Percentiles rank a stretch among this genome's conserved stretches.
Conservation (phyloP, 2,113 vertebrate species). For the Varanus salvator region DNA sequence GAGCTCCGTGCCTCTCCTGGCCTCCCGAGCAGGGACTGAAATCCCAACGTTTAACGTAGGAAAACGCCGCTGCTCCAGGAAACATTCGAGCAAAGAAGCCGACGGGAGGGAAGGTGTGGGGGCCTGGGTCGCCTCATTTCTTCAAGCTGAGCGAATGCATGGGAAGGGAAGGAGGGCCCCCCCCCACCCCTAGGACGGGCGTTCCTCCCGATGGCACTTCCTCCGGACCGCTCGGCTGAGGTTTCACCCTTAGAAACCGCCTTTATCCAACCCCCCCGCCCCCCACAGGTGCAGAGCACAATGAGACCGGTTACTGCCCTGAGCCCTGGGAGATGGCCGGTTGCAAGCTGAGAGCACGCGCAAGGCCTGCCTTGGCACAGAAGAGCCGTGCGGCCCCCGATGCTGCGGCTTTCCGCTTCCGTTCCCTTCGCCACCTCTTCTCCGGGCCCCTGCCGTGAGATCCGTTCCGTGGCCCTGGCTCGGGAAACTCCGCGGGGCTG, state of each 20-base stretch:
- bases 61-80: too few relatives aligned
- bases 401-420: not conserved
- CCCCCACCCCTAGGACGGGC: too few relatives aligned
- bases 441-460: not conserved
- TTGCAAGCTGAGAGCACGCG: not conserved
- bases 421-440: not conserved
- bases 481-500: not conserved
- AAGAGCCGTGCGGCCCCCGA: slow-evolving; percentile 25
- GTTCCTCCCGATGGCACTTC: too few relatives aligned
- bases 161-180: too few relatives aligned
- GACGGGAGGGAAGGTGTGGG: not conserved
- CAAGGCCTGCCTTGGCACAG: not conserved
- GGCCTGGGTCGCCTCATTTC: not conserved
- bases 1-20: too few relatives aligned
- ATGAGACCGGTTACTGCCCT: too few relatives aligned
- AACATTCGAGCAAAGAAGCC: not conserved
- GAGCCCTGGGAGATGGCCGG: not conserved
- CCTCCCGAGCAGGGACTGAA: not conserved
- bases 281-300: not conserved
- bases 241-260: not conserved
- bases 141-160: too few relatives aligned
- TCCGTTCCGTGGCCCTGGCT: not conserved
- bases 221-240: too few relatives aligned
- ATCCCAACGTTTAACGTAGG: not conserved
- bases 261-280: not conserved